Conservation (phyloP, 2,888 invertebrate species). For the Thecocarcelia acutangulata region DNA sequence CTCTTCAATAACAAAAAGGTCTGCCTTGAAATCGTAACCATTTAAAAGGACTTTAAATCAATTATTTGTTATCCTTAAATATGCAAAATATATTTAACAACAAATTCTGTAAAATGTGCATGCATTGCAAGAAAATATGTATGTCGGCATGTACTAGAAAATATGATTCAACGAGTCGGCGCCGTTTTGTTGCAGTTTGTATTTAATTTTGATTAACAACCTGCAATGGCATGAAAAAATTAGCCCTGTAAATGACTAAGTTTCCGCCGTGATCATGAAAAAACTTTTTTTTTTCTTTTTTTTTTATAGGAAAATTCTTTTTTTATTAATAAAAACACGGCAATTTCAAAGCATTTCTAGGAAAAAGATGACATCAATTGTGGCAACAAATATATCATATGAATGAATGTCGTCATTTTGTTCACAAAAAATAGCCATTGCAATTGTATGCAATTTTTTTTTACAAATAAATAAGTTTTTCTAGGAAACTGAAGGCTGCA, state of each 20-base stretch:
- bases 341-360: conserved; percentile 52
- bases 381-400: conserved; percentile 38
- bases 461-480: background rate
- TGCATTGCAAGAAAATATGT: no score
- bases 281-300: conserved; percentile 20
- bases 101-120: no score
- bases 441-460: background rate
- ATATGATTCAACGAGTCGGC: no score
- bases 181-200: no score
- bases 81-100: no score
- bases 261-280: conserved; percentile 40
- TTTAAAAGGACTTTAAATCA: no score
- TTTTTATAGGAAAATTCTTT: conserved; percentile 17
- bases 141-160: no score
- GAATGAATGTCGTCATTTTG: conserved; percentile 63
- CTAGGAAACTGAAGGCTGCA: no score
- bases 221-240: background rate
- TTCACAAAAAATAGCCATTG: no score
- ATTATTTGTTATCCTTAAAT: no score
- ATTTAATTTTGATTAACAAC: conserved; percentile 8
- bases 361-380: conserved; percentile 58
- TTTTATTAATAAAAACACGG: conserved; percentile 49
- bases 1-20: no score
- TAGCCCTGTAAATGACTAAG: conserved; percentile 29
- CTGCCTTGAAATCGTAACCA: no score